Evolutionary conservation across 2,797 vertebrate species (phyloP).

Genomic region (Oreonectes daqikongensis): DNA sequence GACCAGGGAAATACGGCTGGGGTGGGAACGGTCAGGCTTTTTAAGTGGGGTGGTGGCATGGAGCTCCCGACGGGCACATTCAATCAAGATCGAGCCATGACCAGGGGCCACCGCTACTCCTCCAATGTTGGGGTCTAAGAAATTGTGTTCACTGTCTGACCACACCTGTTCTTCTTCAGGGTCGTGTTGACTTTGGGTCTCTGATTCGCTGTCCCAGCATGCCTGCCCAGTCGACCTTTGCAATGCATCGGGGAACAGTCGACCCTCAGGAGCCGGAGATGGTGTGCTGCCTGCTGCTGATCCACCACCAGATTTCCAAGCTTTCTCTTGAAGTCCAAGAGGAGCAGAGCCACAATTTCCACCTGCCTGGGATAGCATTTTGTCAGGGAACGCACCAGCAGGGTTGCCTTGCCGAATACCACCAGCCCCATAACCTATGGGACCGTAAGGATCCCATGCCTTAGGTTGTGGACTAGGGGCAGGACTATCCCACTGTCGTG

Average conservation of each 20-base stretch:
- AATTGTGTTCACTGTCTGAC: conserved; percentile 99
- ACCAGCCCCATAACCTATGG: conserved; percentile 69
- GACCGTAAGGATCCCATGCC: conserved; percentile 75
- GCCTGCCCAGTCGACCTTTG: conserved; percentile 77
- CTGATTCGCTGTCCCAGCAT: conserved; percentile 81
- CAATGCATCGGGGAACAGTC: conserved; percentile 81
- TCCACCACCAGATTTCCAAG: conserved; percentile 84
- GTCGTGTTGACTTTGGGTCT: conserved; percentile 62
- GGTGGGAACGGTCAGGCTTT: conserved; percentile 93
- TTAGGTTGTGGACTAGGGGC: conserved; percentile 79
- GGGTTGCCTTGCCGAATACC: conserved; percentile 73
- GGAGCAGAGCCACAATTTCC: conserved; percentile 82
- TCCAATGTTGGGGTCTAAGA: conserved; percentile 94
- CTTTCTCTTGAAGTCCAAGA: conserved; percentile 82
- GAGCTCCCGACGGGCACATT: conserved; percentile 93
- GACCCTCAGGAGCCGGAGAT: conserved; percentile 79
- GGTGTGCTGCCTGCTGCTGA: conserved; percentile 76
- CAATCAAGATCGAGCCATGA: conserved; percentile 94
- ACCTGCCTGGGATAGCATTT: conserved; percentile 85
- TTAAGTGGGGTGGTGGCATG: conserved; percentile 97
- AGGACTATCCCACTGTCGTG: conserved; percentile 73
- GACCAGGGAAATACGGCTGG: conserved; percentile 97
- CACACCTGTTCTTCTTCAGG: conserved; percentile 84
- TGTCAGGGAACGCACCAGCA: conserved; percentile 79
- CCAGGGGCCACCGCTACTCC: conserved; percentile 94